These are phyloP conservation scores for Beris morrisii DNA, from an alignment of 2,888 invertebrate genomes.

Conservation along the genomic window DNA sequence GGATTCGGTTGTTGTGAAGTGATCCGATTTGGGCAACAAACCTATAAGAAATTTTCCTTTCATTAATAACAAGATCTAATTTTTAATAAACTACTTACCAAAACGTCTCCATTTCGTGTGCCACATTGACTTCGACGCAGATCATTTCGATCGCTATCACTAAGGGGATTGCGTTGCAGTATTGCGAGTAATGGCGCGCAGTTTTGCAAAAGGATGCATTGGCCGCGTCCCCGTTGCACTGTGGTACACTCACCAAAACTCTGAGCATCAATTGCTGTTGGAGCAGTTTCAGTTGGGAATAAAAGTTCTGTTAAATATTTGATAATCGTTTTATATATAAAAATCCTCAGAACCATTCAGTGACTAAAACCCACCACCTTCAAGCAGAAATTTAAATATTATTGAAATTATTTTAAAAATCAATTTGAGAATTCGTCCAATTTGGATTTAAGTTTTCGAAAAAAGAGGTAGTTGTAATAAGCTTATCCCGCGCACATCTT, in stretches of 20 bases:
- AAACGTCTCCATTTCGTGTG: not conserved
- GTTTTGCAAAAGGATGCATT: conserved; percentile 12
- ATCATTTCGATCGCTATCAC: not conserved
- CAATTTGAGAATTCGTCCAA: too few species aligned
- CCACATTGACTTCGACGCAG: conserved; percentile 26
- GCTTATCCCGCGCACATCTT: too few species aligned
- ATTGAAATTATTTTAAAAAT: too few species aligned
- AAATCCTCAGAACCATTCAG: too few species aligned
- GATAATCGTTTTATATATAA: too few species aligned
- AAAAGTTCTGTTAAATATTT: conserved; percentile 21
- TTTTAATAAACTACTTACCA: conserved; percentile 5
- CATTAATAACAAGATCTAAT: not conserved
- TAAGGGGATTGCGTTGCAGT: not conserved
- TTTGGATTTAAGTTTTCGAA: too few species aligned
- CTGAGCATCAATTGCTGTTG: not conserved
- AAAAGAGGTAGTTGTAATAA: too few species aligned
- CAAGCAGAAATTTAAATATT: too few species aligned
- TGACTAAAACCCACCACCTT: too few species aligned
- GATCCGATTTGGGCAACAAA: conserved; percentile 3
- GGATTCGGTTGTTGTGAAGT: too few species aligned
- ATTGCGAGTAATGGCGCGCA: not conserved
- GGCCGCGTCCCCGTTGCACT: not conserved
- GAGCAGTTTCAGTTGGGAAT: conserved; percentile 21
- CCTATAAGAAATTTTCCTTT: conserved; percentile 1
- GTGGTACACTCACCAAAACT: conserved; percentile 13